Evolutionary conservation across 1,140 invertebrate species (phyloP).

Genomic region (Armadillidium nasatum): DNA sequence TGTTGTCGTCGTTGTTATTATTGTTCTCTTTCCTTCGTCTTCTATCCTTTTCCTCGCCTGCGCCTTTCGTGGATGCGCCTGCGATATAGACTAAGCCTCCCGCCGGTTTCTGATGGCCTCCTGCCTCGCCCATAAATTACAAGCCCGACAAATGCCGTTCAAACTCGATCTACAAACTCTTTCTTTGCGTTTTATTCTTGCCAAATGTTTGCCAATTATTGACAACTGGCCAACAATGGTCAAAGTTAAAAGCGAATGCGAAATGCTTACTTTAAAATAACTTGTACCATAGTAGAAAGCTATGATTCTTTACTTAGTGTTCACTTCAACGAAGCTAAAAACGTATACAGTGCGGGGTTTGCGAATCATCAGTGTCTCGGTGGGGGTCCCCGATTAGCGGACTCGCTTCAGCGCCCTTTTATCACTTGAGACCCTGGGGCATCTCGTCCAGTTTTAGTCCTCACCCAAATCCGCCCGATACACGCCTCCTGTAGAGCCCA

Average conservation of each 20-base stretch:
- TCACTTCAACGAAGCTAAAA: not conserved
- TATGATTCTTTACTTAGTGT: not conserved
- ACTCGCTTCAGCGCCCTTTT: not conserved
- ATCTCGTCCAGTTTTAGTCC: not conserved
- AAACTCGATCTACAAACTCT: not conserved
- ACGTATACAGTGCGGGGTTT: not conserved
- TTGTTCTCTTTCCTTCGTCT: not conserved
- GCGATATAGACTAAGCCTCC: not conserved
- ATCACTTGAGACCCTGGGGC: not conserved
- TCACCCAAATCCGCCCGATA: conserved; percentile 3
- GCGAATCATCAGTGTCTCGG: not conserved
- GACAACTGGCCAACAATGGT: not conserved
- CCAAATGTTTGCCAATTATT: not conserved
- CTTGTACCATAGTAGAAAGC: not conserved
- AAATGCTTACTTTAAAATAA: not conserved
- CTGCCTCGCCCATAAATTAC: conserved; percentile 4
- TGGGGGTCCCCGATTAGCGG: not conserved
- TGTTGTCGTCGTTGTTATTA: not conserved
- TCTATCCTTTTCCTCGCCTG: not conserved
- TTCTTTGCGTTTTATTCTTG: not conserved
- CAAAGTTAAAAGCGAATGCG: not conserved
- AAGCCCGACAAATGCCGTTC: not conserved
- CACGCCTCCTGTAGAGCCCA: not conserved
- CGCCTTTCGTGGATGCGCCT: not conserved
- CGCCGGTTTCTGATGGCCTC: not conserved